These are phyloP conservation scores for Dromius quadrimaculatus DNA, from an alignment of 2,888 invertebrate species.

Conservation along the genomic window DNA sequence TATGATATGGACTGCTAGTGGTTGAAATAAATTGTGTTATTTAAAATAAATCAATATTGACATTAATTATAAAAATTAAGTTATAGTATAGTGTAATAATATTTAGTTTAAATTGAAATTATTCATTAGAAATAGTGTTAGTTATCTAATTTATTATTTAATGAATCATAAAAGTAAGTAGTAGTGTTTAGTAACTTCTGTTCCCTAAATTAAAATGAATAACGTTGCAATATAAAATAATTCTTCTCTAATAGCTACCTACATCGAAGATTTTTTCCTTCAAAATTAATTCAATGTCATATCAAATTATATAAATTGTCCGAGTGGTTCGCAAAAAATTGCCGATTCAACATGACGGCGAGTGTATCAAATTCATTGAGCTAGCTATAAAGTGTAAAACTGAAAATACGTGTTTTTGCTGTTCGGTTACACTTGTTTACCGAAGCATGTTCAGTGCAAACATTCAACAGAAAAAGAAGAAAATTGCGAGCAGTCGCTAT, in stretches of 20 bases:
- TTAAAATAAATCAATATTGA: no score
- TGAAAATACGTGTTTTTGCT: constrained; percentile 13
- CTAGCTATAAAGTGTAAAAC: constrained; percentile 4
- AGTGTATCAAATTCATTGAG: constrained; percentile 24
- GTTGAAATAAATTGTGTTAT: no score
- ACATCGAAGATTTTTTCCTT: constrained; percentile 23
- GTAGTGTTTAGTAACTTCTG: no score
- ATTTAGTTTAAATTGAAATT: no score
- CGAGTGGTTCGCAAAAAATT: constrained; percentile 30
- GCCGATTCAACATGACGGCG: constrained; percentile 36
- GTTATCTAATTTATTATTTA: no score
- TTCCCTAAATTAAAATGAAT: no score
- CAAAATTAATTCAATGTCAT: constrained; percentile 39
- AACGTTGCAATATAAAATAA: neutral
- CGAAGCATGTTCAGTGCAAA: constrained; percentile 15
- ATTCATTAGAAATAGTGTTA: no score
- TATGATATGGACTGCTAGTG: no score
- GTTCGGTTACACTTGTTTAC: constrained; percentile 18
- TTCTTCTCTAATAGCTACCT: constrained; percentile 16
- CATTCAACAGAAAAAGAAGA: constrained; percentile 12
- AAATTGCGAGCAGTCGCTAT: constrained; percentile 14
- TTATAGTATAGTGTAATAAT: no score
- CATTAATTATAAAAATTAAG: no score
- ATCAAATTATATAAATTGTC: constrained; percentile 33
- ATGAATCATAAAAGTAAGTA: no score